phyloP scores from a whole-genome alignment of 2,888 invertebrate genomes.

The Torymus auratus region DNA sequence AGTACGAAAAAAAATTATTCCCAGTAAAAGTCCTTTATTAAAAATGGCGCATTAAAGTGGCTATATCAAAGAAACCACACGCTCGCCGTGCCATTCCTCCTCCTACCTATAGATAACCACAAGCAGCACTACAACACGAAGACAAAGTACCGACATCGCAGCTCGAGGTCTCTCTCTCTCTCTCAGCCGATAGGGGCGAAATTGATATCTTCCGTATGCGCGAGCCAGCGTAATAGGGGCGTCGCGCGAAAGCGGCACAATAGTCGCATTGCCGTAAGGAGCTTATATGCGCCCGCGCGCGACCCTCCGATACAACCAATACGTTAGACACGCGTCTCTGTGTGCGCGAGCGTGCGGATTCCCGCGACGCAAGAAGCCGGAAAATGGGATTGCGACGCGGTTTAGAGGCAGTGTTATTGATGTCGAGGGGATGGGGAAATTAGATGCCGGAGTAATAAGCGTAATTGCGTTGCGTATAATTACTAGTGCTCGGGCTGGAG shows the following conservation, averaged over 20 bases:
- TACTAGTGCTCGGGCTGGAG: background rate
- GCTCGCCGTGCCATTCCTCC: no score
- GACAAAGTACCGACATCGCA: no score
- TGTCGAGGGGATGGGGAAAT: background rate
- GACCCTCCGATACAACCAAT: slow-evolving; percentile 23
- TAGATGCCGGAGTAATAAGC: slow-evolving; percentile 5
- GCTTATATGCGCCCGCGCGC: slow-evolving; percentile 20
- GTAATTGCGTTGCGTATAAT: background rate
- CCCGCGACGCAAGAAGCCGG: slow-evolving; percentile 14
- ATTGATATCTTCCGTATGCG: slow-evolving; percentile 46
- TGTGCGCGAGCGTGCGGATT: background rate
- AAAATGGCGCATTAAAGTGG: no score
- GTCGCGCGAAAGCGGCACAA: slow-evolving; percentile 8
- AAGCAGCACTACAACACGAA: no score
- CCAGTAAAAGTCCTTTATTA: no score
- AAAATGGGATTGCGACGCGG: slow-evolving; percentile 36
- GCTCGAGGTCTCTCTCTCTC: no score
- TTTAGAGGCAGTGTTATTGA: slow-evolving; percentile 3
- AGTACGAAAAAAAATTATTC: no score
- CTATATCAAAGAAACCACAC: no score
- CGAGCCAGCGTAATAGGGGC: no score
- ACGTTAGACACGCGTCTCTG: slow-evolving; percentile 6
- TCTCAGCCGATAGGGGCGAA: slow-evolving; percentile 27
- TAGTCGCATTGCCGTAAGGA: slow-evolving; percentile 39
- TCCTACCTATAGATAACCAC: background rate